Conservation (phyloP, 2,888 invertebrate species). For the Cerceris ruficornis region DNA sequence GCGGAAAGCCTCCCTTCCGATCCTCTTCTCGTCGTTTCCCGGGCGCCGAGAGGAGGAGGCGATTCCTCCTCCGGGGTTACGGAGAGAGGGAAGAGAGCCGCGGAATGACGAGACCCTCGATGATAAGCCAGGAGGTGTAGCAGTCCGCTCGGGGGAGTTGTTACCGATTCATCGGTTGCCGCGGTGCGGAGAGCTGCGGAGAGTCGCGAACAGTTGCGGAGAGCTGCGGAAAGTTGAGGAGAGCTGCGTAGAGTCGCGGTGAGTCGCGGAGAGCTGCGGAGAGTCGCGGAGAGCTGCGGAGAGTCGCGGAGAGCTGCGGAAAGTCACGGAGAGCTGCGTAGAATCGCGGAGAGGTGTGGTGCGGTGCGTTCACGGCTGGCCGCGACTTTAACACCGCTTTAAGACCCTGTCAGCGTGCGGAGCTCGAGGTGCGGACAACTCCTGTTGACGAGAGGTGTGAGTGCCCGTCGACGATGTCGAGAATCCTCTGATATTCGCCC, state of each 20-base stretch:
- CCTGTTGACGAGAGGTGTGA: conserved; percentile 69
- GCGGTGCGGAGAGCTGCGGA: conserved; percentile 7
- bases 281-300: not conserved
- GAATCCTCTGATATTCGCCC: conserved; percentile 49
- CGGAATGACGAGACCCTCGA: conserved; percentile 69
- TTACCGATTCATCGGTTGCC: conserved; percentile 66
- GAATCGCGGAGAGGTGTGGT: too few relatives aligned
- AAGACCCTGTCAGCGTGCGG: conserved; percentile 70
- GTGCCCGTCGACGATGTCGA: conserved; percentile 56
- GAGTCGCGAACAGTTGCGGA: too few relatives aligned
- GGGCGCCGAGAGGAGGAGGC: conserved; percentile 6
- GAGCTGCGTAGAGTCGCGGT: too few relatives aligned
- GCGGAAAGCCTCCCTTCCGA: conserved; percentile 21
- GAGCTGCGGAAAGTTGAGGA: too few relatives aligned
- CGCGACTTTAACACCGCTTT: conserved; percentile 44
- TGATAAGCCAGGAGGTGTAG: conserved; percentile 76
- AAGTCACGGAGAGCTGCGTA: too few relatives aligned
- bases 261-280: too few relatives aligned
- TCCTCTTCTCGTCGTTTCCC: conserved; percentile 19
- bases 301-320: too few relatives aligned
- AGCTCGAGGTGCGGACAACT: conserved; percentile 73
- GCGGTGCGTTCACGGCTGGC: conserved; percentile 29
- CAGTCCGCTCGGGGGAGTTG: conserved; percentile 73
- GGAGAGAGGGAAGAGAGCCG: conserved; percentile 41
- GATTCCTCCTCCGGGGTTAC: not conserved